Evolutionary conservation across 2,888 invertebrate genomes (phyloP).

Genomic region (Philereme transversata): DNA sequence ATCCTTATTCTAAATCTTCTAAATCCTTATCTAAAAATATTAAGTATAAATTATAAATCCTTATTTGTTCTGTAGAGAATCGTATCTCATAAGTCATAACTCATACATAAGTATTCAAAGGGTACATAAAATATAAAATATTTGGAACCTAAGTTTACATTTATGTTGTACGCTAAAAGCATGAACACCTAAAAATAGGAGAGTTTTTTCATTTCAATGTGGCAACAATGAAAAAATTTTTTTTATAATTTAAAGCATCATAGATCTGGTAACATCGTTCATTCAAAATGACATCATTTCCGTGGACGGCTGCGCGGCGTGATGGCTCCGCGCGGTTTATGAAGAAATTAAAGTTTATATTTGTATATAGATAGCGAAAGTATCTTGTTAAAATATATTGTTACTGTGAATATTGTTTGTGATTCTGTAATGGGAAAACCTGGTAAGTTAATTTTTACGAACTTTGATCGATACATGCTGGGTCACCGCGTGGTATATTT

Average conservation of each 20-base stretch:
- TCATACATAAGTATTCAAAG: no score
- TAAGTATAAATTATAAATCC: no score
- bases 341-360: constrained; percentile 61
- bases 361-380: constrained; percentile 62
- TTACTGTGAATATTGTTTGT: constrained; percentile 34
- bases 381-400: constrained; percentile 33
- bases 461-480: constrained; percentile 25
- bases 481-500: constrained; percentile 51
- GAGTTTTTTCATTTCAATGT: neutral
- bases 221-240: neutral
- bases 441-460: constrained; percentile 55
- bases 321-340: constrained; percentile 61
- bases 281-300: constrained; percentile 72
- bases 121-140: no score
- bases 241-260: constrained; percentile 21
- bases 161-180: neutral
- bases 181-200: neutral
- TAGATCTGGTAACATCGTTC: constrained; percentile 42
- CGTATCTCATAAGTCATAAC: no score
- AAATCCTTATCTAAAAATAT: no score
- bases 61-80: no score
- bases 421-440: constrained; percentile 68
- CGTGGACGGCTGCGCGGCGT: constrained; percentile 61
- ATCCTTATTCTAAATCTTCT: no score
- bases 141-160: no score